Conservation (phyloP, 2,888 invertebrate genomes). For the Lasioglossum morio region DNA sequence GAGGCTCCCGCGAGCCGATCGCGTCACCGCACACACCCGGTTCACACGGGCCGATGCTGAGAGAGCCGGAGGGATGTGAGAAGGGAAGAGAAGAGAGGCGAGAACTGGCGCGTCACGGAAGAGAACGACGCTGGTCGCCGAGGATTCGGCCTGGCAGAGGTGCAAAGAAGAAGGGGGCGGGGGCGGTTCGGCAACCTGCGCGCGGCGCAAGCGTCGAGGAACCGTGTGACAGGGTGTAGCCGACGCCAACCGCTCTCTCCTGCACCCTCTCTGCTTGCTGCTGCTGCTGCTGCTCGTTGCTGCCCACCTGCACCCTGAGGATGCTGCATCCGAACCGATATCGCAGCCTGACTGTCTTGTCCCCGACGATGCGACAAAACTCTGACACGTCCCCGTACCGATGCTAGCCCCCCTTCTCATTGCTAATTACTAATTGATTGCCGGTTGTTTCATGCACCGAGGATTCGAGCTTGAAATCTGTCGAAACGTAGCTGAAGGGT, state of each 20-base stretch:
- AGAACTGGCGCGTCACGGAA: conserved; percentile 2
- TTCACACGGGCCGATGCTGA: not conserved
- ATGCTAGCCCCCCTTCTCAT: not conserved
- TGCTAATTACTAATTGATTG: not conserved
- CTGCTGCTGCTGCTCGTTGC: not conserved
- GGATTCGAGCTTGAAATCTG: not conserved
- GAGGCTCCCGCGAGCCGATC: conserved; percentile 4
- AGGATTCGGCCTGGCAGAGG: conserved; percentile 34
- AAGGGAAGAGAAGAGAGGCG: conserved; percentile 11
- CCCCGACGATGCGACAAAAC: not conserved
- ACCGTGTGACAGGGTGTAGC: conserved; percentile 69
- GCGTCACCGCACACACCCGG: conserved; percentile 13
- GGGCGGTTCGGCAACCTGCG: conserved; percentile 56
- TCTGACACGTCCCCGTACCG: not conserved
- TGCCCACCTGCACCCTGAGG: conserved; percentile 10
- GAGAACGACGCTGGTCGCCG: conserved; percentile 5
- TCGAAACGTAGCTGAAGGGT: not conserved
- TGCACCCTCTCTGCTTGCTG: conserved; percentile 16
- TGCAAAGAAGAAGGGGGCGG: conserved; percentile 44
- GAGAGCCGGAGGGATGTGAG: not conserved
- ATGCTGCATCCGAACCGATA: not conserved
- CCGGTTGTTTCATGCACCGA: not conserved
- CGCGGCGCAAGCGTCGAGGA: conserved; percentile 68
- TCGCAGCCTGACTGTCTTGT: not conserved
- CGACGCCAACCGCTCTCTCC: conserved; percentile 56